These are phyloP conservation scores for Platalea minor DNA, from an alignment of 2,797 vertebrate genomes.

Conservation along the genomic window DNA sequence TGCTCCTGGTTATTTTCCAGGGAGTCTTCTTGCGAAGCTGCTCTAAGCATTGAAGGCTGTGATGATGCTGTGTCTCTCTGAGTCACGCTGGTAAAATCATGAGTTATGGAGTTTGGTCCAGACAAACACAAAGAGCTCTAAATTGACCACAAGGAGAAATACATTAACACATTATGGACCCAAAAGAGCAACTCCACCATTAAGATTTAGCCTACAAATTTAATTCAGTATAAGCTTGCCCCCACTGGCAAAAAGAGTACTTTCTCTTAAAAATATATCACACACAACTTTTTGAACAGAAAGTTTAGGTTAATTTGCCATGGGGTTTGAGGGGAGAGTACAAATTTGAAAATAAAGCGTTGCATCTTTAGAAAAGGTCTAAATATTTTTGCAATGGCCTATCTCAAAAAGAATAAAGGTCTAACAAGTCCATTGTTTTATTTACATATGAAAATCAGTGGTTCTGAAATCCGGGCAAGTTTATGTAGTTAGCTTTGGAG, in stretches of 20 bases:
- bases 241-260: background rate
- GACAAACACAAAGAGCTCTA: slow-evolving; percentile 86
- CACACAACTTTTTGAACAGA: background rate
- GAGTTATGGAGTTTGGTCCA: slow-evolving; percentile 81
- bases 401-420: background rate
- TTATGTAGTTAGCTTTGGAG: background rate
- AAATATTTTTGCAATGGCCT: background rate
- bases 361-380: background rate
- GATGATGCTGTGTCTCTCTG: slow-evolving; percentile 74
- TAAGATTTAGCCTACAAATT: background rate
- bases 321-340: background rate
- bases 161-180: background rate
- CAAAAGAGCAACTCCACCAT: background rate
- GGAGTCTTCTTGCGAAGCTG: slow-evolving; percentile 82
- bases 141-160: background rate
- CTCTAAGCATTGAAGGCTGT: slow-evolving; percentile 76
- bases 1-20: slow-evolving; percentile 84
- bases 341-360: background rate
- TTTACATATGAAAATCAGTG: background rate
- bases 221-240: background rate
- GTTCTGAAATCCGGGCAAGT: background rate
- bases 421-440: background rate
- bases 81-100: slow-evolving; percentile 75
- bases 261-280: background rate
- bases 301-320: background rate